Conservation (phyloP, 2,888 invertebrate genomes). For the Coelopa pilipes region DNA sequence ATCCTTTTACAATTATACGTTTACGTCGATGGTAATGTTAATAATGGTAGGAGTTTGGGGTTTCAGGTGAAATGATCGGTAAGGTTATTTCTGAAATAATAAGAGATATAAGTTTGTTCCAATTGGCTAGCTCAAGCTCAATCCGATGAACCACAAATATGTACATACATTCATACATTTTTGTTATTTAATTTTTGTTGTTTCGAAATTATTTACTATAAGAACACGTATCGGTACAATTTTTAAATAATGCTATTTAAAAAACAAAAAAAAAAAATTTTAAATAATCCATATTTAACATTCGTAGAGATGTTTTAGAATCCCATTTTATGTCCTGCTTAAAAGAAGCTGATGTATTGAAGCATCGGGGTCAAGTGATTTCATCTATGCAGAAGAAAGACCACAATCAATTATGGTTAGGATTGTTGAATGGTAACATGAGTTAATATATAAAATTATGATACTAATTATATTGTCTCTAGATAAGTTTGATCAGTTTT, state of each 20-base stretch:
- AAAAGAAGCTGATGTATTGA: slow-evolving; percentile 98
- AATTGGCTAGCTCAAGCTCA: no score
- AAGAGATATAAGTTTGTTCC: no score
- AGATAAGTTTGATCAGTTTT: slow-evolving; percentile 97
- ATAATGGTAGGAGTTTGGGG: no score
- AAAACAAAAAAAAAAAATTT: background rate
- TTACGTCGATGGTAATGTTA: no score
- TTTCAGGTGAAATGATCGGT: no score
- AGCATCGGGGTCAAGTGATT: slow-evolving; percentile 90
- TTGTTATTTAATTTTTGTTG: background rate
- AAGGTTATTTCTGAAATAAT: no score
- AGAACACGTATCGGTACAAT: background rate
- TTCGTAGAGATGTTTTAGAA: slow-evolving; percentile 86
- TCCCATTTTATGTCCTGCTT: slow-evolving; percentile 94
- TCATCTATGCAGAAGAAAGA: slow-evolving; percentile 96
- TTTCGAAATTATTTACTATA: background rate
- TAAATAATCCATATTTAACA: slow-evolving; percentile 1
- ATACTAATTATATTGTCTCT: background rate
- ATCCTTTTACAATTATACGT: no score
- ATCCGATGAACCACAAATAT: background rate
- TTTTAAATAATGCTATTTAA: background rate
- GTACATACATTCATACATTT: background rate
- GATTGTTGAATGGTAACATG: slow-evolving; percentile 79
- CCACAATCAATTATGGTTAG: slow-evolving; percentile 95
- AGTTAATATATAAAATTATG: background rate